Conservation (phyloP, 1,140 invertebrate genomes). For the Bombus difficillimus region DNA sequence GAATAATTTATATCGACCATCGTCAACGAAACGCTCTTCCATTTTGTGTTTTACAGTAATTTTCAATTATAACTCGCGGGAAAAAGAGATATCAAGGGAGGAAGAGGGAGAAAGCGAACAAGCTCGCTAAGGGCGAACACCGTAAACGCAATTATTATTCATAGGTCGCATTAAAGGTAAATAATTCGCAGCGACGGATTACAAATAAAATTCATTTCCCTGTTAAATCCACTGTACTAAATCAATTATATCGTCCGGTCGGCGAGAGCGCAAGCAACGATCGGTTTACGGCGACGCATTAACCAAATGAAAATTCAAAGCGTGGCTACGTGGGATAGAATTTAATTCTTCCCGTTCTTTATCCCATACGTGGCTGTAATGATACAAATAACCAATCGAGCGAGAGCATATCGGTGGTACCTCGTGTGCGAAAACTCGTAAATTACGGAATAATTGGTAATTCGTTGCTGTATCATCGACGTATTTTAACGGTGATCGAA, state of each 20-base stretch:
- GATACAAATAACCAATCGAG: slow-evolving; percentile 51
- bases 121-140: not conserved
- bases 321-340: slow-evolving; percentile 33
- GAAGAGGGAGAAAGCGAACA: not conserved
- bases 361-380: slow-evolving; percentile 31
- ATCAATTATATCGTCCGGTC: slow-evolving; percentile 54
- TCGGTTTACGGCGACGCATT: slow-evolving; percentile 55
- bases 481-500: slow-evolving; percentile 18
- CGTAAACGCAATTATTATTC: slow-evolving; percentile 40
- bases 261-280: slow-evolving; percentile 6
- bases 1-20: slow-evolving; percentile 24
- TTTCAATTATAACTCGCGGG: not conserved
- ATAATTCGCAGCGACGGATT: slow-evolving; percentile 47
- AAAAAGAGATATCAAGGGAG: not conserved
- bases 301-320: slow-evolving; percentile 67
- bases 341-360: slow-evolving; percentile 64
- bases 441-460: slow-evolving; percentile 54
- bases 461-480: slow-evolving; percentile 40
- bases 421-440: slow-evolving; percentile 38
- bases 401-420: slow-evolving; percentile 21
- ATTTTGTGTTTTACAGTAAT: slow-evolving; percentile 22
- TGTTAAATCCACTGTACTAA: slow-evolving; percentile 63
- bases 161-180: slow-evolving; percentile 45
- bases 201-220: slow-evolving; percentile 59
- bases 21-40: slow-evolving; percentile 5